A percentile compares a stretch with the other conserved stretches of the same genome.
Conservation (phyloP, 2,113 vertebrate genomes). For the Ceyx margarethae region DNA sequence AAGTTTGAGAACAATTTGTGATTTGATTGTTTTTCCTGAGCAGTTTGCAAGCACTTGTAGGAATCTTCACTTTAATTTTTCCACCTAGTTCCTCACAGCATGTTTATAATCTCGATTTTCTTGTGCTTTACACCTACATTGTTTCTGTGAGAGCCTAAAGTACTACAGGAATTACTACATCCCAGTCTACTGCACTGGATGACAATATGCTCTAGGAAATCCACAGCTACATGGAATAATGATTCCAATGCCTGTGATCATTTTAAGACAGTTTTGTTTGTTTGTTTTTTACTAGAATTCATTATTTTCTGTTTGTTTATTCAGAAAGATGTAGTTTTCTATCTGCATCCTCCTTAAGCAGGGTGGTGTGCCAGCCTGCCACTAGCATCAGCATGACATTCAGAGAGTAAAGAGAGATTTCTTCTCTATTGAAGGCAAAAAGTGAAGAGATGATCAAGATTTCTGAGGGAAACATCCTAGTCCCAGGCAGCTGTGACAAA, state of each 20-base stretch:
- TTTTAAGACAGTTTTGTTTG: neutral
- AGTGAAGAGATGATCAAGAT: constrained; percentile 22
- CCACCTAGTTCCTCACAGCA: neutral
- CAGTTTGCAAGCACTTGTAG: constrained; percentile 23
- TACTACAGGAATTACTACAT: neutral
- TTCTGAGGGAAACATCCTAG: constrained; percentile 20
- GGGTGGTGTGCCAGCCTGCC: neutral
- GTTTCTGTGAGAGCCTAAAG: neutral
- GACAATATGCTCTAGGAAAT: neutral
- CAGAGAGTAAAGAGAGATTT: constrained; percentile 18
- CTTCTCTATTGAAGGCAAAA: constrained; percentile 44
- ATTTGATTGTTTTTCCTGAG: constrained; percentile 44
- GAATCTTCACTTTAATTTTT: neutral
- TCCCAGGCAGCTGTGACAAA: neutral
- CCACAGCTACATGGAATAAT: neutral
- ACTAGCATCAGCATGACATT: constrained; percentile 5
- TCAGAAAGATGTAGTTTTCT: neutral
- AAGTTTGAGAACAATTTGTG: neutral
- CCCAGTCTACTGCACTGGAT: neutral
- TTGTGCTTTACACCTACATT: constrained; percentile 63
- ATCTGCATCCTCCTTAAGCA: neutral
- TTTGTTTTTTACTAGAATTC: neutral
- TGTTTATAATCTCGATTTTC: neutral
- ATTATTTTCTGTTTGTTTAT: neutral
- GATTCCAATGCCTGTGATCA: neutral